These are phyloP conservation scores for Amblyjoppa fuscipennis DNA, from an alignment of 2,888 invertebrate species.

Conservation along the genomic window DNA sequence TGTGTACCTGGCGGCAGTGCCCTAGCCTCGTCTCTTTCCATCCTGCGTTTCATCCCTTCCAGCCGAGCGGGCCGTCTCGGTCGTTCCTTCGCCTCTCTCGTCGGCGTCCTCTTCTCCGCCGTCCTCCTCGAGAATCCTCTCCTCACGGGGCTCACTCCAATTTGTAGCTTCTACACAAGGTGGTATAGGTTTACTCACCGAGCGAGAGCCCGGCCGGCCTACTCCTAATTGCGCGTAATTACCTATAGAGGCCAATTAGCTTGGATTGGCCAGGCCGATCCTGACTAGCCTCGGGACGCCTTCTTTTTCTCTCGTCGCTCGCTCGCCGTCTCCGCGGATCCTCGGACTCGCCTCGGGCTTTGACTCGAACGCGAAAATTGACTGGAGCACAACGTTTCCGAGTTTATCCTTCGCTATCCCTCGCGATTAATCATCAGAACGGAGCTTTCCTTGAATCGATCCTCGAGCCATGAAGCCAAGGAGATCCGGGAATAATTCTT, in stretches of 20 bases:
- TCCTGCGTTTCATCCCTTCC: slow-evolving; percentile 61
- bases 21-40: slow-evolving; percentile 64
- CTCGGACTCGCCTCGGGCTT: slow-evolving; percentile 50
- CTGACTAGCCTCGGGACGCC: slow-evolving; percentile 74
- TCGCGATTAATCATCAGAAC: slow-evolving; percentile 58
- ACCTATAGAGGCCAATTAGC: slow-evolving; percentile 83
- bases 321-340: slow-evolving; percentile 67
- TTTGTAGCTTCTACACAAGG: slow-evolving; percentile 73
- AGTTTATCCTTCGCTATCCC: slow-evolving; percentile 15
- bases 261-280: slow-evolving; percentile 80
- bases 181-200: slow-evolving; percentile 55
- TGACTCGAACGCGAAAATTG: slow-evolving; percentile 49
- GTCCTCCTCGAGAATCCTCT: slow-evolving; percentile 49
- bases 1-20: slow-evolving; percentile 81
- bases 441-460: slow-evolving; percentile 51
- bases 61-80: slow-evolving; percentile 16
- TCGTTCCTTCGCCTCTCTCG: slow-evolving; percentile 53
- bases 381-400: slow-evolving; percentile 41
- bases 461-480: neutral
- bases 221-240: slow-evolving; percentile 84
- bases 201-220: slow-evolving; percentile 74
- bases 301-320: slow-evolving; percentile 11
- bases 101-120: slow-evolving; percentile 59
- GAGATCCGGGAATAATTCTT: slow-evolving; percentile 38
- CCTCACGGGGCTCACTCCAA: slow-evolving; percentile 73